Percentiles rank a stretch among this genome's conserved stretches.
Evolutionary conservation across 2,113 vertebrate genomes (phyloP).

Genomic region (Rhabdomys dilectus): DNA sequence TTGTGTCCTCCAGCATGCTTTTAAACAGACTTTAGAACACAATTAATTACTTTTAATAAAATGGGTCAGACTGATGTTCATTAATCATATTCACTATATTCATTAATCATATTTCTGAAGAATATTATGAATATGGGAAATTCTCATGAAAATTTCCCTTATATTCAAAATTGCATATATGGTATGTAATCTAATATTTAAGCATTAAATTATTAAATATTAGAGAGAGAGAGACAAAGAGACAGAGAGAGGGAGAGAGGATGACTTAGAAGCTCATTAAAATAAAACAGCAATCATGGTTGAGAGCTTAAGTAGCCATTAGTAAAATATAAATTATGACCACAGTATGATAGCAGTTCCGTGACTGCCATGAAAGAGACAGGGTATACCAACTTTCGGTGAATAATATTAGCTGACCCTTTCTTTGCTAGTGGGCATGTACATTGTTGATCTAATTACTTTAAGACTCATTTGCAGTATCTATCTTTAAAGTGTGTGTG

Average conservation of each 20-base stretch:
- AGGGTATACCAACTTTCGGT: neutral
- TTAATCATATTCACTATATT: constrained; percentile 26
- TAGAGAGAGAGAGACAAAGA: neutral
- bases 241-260: neutral
- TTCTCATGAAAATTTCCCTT: constrained; percentile 13
- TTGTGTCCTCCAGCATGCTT: neutral
- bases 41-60: neutral
- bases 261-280: neutral
- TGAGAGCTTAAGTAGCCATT: neutral
- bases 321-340: constrained; percentile 29
- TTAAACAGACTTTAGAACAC: constrained; percentile 25
- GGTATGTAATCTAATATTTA: constrained; percentile 23
- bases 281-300: neutral
- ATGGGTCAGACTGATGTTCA: neutral
- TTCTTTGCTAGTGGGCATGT: neutral
- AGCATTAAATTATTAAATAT: neutral
- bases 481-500: neutral
- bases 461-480: neutral
- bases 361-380: neutral
- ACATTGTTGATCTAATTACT: neutral
- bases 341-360: neutral
- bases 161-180: neutral
- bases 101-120: constrained; percentile 61
- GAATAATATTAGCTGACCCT: neutral
- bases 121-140: constrained; percentile 2